Conservation (phyloP, 1,140 invertebrate species). For the Hermatobates lingyangjiaoensis region DNA sequence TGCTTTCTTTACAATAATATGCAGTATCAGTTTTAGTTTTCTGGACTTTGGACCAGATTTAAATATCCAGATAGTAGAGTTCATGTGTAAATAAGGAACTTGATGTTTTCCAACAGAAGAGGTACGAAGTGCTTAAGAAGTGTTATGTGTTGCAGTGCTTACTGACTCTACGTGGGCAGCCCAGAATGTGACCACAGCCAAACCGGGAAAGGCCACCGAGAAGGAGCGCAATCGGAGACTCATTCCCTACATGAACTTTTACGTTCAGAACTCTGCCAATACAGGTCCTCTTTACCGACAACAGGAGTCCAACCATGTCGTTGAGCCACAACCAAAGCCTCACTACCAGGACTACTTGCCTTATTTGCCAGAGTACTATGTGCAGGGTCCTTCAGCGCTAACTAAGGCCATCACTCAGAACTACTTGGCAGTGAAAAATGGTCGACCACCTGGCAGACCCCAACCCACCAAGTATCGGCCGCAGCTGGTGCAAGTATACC, state of each 20-base stretch:
- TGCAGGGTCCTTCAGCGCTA: neutral
- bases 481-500: no score
- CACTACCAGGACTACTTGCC: neutral
- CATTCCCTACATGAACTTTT: conserved; percentile 65
- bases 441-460: neutral
- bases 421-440: conserved; percentile 9
- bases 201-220: no score
- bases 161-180: no score
- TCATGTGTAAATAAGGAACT: no score
- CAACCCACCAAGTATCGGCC: neutral
- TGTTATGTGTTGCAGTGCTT: no score
- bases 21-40: no score
- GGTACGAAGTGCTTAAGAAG: no score
- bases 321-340: neutral
- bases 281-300: neutral
- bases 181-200: no score
- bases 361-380: neutral
- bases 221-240: conserved; percentile 49
- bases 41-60: no score
- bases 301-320: neutral
- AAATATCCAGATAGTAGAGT: no score
- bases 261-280: conserved; percentile 27
- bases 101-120: no score
- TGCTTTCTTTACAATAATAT: no score
- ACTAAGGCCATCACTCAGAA: conserved; percentile 13